Evolutionary conservation across 2,113 vertebrate species (phyloP).

Genomic region (Amblyopsis rosae): DNA sequence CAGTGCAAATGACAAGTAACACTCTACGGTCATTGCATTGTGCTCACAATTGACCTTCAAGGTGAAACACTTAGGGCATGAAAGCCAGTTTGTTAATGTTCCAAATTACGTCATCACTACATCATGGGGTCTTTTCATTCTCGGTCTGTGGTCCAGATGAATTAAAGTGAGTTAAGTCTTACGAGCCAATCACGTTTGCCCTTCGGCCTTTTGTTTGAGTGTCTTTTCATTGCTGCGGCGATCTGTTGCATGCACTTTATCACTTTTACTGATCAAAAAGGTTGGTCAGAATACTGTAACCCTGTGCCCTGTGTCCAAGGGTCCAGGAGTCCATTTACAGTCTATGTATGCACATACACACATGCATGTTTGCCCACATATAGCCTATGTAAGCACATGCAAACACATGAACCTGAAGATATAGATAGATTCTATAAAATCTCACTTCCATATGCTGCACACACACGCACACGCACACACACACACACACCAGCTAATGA

Average conservation of each 20-base stretch:
- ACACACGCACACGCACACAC: slow-evolving; percentile 34
- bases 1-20: slow-evolving; percentile 21
- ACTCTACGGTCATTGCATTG: slow-evolving; percentile 20
- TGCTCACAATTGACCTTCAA: slow-evolving; percentile 51
- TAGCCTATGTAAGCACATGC: no score
- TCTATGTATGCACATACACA: background rate
- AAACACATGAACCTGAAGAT: background rate
- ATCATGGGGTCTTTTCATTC: slow-evolving; percentile 55
- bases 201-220: slow-evolving; percentile 56
- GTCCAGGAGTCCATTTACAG: background rate
- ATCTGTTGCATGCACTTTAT: slow-evolving; percentile 49
- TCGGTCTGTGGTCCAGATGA: slow-evolving; percentile 46
- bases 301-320: slow-evolving; percentile 1
- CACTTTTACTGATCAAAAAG: slow-evolving; percentile 51
- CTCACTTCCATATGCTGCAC: slow-evolving; percentile 44
- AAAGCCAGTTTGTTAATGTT: slow-evolving; percentile 45
- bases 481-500: slow-evolving; percentile 42
- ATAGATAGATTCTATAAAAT: slow-evolving; percentile 18
- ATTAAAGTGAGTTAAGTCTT: slow-evolving; percentile 58
- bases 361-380: background rate
- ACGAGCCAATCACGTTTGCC: slow-evolving; percentile 59
- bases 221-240: slow-evolving; percentile 34
- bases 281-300: slow-evolving; percentile 26
- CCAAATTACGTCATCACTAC: slow-evolving; percentile 50
- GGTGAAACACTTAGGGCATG: slow-evolving; percentile 56